Conservation (phyloP, 2,888 invertebrate genomes). For the Leptinotarsa haldemani region DNA sequence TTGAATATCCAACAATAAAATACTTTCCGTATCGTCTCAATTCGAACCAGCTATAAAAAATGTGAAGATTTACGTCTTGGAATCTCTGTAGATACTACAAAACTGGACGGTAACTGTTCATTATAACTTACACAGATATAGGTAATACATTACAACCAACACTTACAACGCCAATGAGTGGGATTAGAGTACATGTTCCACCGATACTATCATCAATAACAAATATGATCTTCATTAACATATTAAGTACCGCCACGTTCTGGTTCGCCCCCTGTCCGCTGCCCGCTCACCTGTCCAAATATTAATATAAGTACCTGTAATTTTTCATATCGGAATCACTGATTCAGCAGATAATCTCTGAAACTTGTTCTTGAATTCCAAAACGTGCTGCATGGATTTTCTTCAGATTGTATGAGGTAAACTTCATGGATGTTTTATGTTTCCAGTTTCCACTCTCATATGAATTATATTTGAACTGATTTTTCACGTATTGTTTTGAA, state of each 20-base stretch:
- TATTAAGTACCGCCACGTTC: conserved; percentile 50
- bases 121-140: conserved; percentile 58
- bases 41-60: conserved; percentile 29
- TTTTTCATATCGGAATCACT: conserved; percentile 17
- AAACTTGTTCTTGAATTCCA: conserved; percentile 5
- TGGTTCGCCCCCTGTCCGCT: conserved; percentile 28
- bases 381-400: not conserved
- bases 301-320: conserved; percentile 43
- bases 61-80: conserved; percentile 25
- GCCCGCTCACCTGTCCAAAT: conserved; percentile 51
- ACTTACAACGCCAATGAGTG: conserved; percentile 58
- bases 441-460: too few species aligned
- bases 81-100: conserved; percentile 32
- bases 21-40: conserved; percentile 16
- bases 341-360: conserved; percentile 9
- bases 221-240: conserved; percentile 58
- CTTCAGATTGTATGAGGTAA: not conserved
- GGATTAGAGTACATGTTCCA: conserved; percentile 62
- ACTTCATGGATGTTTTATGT: too few species aligned
- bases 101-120: conserved; percentile 36
- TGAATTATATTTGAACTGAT: too few species aligned
- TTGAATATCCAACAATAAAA: too few species aligned
- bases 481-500: too few species aligned
- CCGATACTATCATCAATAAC: conserved; percentile 63
- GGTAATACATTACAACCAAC: conserved; percentile 54